Evolutionary conservation across 2,113 vertebrate genomes (phyloP).

Genomic region (Microcebus ravelobensis): DNA sequence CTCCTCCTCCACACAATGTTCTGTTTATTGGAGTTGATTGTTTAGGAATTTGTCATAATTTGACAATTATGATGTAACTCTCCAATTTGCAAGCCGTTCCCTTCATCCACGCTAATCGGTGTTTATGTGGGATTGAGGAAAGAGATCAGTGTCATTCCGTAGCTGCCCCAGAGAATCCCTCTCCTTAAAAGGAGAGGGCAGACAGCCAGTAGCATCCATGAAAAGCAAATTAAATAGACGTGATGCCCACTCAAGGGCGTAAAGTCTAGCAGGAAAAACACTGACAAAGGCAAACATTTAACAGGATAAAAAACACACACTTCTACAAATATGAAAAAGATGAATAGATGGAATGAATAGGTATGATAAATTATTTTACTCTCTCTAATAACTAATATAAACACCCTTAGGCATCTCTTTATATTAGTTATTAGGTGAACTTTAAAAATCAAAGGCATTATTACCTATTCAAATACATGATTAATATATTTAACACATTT

Average conservation of each 20-base stretch:
- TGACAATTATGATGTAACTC: background rate
- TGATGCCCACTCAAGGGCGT: background rate
- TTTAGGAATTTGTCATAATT: background rate
- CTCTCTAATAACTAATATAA: background rate
- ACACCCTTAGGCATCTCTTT: background rate
- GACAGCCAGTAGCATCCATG: background rate
- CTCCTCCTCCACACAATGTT: background rate
- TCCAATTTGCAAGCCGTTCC: background rate
- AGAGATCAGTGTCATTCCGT: background rate
- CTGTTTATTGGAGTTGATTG: background rate
- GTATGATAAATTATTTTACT: background rate
- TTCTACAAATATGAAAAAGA: background rate
- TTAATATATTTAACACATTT: background rate
- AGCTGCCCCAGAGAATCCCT: background rate
- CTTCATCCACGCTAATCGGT: background rate
- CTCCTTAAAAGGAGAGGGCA: background rate
- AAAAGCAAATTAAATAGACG: background rate
- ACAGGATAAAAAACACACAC: background rate
- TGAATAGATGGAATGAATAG: background rate
- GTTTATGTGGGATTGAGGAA: background rate
- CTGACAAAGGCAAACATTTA: background rate
- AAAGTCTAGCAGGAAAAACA: background rate
- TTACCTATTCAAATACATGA: background rate
- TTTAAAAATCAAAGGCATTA: constrained; percentile 1
- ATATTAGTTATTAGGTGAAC: background rate